Conservation (phyloP, 2,888 invertebrate genomes). For the Priocnemis perturbator region DNA sequence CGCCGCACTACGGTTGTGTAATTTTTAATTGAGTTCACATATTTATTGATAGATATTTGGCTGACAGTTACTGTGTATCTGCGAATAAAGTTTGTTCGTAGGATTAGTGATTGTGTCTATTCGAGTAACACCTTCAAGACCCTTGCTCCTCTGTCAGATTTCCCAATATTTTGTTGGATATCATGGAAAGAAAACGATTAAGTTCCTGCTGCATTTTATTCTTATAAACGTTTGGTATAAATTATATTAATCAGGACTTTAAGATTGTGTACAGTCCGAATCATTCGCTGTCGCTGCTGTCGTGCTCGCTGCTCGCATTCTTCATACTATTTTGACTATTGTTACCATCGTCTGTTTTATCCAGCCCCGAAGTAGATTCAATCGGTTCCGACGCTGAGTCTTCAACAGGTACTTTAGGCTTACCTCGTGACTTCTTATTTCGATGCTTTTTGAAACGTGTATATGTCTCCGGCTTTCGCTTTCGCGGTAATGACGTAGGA, state of each 20-base stretch:
- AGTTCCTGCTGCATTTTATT: no score
- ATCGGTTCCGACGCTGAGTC: no score
- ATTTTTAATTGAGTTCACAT: slow-evolving; percentile 62
- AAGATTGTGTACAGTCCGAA: no score
- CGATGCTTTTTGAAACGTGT: slow-evolving; percentile 24
- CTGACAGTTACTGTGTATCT: slow-evolving; percentile 62
- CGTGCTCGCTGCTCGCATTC: no score
- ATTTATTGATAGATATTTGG: slow-evolving; percentile 68
- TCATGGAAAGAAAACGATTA: no score
- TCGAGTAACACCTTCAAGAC: no score
- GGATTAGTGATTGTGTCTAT: slow-evolving; percentile 32
- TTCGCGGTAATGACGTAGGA: slow-evolving; percentile 67
- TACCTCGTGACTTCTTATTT: slow-evolving; percentile 23
- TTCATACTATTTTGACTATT: no score
- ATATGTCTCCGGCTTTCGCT: slow-evolving; percentile 49
- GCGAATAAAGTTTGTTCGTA: slow-evolving; percentile 63
- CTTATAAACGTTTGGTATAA: no score
- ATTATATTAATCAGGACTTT: no score
- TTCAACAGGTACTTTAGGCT: neutral
- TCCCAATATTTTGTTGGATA: no score
- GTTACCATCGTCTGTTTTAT: slow-evolving; percentile 14
- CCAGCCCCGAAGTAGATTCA: slow-evolving; percentile 4
- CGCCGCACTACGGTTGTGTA: slow-evolving; percentile 54
- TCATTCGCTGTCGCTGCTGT: no score
- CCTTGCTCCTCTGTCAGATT: no score